Conservation (phyloP, 2,888 invertebrate species). For the Polyommatus iphigenia region DNA sequence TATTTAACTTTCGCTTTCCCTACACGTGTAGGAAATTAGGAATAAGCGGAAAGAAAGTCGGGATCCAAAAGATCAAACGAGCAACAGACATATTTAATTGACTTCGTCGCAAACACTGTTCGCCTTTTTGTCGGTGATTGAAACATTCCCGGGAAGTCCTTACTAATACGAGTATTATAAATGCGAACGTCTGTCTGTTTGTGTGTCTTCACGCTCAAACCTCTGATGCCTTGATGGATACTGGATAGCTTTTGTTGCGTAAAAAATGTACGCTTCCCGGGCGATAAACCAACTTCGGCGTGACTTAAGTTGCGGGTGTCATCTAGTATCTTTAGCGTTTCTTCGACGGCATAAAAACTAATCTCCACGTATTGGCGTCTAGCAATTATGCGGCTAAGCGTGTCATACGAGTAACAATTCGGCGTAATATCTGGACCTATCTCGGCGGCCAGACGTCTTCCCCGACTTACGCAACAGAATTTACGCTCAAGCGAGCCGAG, state of each 20-base stretch:
- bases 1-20: no score
- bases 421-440: constrained; percentile 66
- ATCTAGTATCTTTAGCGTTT: not conserved
- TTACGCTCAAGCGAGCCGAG: constrained; percentile 75
- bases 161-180: no score
- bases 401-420: not conserved
- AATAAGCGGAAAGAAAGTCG: no score
- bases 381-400: constrained; percentile 44
- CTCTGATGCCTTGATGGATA: not conserved
- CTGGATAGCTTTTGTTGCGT: not conserved
- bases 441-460: constrained; percentile 72
- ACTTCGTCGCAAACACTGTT: no score
- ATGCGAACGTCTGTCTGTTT: no score
- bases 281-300: no score
- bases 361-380: not conserved
- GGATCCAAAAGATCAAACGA: no score
- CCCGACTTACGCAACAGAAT: constrained; percentile 77
- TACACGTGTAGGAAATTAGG: no score
- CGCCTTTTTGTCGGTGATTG: no score
- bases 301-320: not conserved
- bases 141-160: not conserved
- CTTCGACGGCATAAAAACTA: not conserved
- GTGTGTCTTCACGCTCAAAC: not conserved
- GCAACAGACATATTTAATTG: no score
- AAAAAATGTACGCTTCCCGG: no score